Evolutionary conservation across 2,888 invertebrate species (phyloP).

Genomic region (Pardosa pseudoannulata): DNA sequence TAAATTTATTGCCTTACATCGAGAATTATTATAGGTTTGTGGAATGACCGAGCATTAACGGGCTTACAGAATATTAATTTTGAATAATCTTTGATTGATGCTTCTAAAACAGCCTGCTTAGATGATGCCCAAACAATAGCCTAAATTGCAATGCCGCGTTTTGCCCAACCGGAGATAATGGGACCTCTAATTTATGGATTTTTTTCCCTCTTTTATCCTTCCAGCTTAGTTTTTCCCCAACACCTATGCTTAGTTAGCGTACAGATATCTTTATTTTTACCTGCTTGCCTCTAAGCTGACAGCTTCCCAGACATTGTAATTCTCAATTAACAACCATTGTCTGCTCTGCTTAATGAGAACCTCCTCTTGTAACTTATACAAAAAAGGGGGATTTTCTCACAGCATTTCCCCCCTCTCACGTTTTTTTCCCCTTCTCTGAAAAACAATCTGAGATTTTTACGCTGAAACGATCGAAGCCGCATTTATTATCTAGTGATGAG

Average conservation of each 20-base stretch:
- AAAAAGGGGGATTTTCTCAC: too few relatives aligned
- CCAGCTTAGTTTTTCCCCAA: constrained; percentile 3
- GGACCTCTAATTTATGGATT: constrained; percentile 47
- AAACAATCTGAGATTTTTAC: too few relatives aligned
- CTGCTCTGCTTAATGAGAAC: constrained; percentile 29
- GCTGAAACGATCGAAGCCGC: too few relatives aligned
- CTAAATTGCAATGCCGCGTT: constrained; percentile 24
- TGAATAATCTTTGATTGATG: constrained; percentile 62
- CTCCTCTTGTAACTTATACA: background rate
- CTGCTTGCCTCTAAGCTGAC: constrained; percentile 20
- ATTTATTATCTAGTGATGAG: too few relatives aligned
- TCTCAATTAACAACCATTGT: constrained; percentile 36
- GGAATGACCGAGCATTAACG: constrained; percentile 31
- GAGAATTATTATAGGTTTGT: constrained; percentile 54
- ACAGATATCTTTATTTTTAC: constrained; percentile 47
- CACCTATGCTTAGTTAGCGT: background rate
- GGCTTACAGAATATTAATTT: constrained; percentile 63
- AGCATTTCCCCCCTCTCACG: too few relatives aligned
- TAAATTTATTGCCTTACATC: constrained; percentile 55
- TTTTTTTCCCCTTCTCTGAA: too few relatives aligned
- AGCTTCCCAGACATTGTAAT: constrained; percentile 36
- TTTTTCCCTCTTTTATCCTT: constrained; percentile 13
- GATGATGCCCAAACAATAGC: constrained; percentile 15
- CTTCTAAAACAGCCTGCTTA: background rate
- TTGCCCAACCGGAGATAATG: constrained; percentile 47